Evolutionary conservation across 2,888 invertebrate genomes (phyloP).

Genomic region (Eupithecia vulgata): DNA sequence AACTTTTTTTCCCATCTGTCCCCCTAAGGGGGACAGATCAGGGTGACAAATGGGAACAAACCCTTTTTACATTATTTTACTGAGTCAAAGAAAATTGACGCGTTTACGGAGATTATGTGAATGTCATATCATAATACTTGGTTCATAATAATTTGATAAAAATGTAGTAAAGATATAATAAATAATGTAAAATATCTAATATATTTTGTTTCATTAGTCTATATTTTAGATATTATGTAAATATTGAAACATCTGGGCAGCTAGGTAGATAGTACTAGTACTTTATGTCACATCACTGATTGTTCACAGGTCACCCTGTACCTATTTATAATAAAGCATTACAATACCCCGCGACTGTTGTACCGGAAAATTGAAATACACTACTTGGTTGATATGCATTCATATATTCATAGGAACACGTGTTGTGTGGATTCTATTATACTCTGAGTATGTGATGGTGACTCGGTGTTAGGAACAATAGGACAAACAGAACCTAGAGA

Average conservation of each 20-base stretch:
- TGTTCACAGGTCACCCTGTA: conserved; percentile 23
- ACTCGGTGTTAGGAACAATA: conserved; percentile 10
- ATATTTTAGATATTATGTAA: neutral
- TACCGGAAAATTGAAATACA: conserved; percentile 82
- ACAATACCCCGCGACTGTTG: conserved; percentile 69
- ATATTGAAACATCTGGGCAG: neutral
- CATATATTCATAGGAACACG: conserved; percentile 76
- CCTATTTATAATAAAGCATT: conserved; percentile 30
- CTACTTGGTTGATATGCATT: conserved; percentile 66
- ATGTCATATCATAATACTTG: too few species aligned
- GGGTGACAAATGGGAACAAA: too few species aligned
- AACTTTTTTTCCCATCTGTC: too few species aligned
- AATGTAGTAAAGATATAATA: too few species aligned
- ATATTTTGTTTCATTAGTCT: too few species aligned
- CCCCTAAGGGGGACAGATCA: too few species aligned
- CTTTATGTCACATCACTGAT: neutral
- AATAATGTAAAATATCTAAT: too few species aligned
- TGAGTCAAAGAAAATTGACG: neutral
- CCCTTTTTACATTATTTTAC: neutral
- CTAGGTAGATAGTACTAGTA: neutral
- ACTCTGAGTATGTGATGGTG: conserved; percentile 26
- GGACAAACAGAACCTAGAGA: conserved; percentile 7
- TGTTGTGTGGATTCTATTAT: conserved; percentile 53
- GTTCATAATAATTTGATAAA: too few species aligned
- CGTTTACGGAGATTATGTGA: neutral